Conservation (phyloP, 2,797 vertebrate genomes). For the Astyanax mexicanus region DNA sequence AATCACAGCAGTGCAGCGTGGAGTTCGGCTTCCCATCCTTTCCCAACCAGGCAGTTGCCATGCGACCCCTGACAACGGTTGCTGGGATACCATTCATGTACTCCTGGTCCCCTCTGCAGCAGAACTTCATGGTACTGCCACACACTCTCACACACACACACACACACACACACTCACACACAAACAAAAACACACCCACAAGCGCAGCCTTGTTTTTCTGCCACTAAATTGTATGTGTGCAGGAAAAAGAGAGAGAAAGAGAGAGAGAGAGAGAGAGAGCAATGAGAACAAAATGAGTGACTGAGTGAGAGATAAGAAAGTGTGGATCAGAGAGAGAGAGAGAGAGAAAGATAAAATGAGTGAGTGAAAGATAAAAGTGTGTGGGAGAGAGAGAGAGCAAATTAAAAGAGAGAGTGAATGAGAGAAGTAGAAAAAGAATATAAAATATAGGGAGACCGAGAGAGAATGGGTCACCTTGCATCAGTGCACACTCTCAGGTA, state of each 20-base stretch:
- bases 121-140: conserved; percentile 95
- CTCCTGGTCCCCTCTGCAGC: conserved; percentile 97
- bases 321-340: neutral
- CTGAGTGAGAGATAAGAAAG: no score
- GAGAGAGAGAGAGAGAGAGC: neutral
- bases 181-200: neutral
- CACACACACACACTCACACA: neutral
- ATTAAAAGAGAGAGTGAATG: no score
- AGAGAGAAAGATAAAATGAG: no score
- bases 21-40: conserved; percentile 92
- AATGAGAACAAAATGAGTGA: no score
- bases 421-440: no score
- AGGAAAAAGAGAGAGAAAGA: neutral
- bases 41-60: conserved; percentile 87
- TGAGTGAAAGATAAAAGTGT: no score
- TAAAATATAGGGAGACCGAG: no score
- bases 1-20: conserved; percentile 85
- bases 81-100: conserved; percentile 97
- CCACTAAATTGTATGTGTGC: neutral
- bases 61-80: conserved; percentile 92
- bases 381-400: neutral
- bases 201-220: neutral
- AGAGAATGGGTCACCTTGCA: conserved; percentile 47
- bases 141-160: neutral
- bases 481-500: conserved; percentile 39